These are phyloP conservation scores for Sarcophaga rosellei DNA, from an alignment of 2,888 invertebrate species.

Conservation along the genomic window DNA sequence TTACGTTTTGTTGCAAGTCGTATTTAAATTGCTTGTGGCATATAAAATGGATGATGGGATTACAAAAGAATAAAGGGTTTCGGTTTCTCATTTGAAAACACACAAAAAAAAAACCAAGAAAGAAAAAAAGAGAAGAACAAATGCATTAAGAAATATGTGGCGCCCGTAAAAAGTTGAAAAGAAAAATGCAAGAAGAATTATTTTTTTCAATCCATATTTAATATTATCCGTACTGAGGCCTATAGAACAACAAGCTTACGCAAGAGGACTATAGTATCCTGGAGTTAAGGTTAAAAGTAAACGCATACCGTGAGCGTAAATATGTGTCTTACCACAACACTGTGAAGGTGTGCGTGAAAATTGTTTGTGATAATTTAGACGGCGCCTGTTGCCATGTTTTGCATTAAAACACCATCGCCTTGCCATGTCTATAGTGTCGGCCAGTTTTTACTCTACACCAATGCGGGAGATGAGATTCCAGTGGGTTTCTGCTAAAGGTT, in stretches of 20 bases:
- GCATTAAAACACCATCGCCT: constrained; percentile 54
- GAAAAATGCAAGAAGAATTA: constrained; percentile 31
- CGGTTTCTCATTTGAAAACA: constrained; percentile 14
- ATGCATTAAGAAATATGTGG: constrained; percentile 59
- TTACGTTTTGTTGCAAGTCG: constrained; percentile 39
- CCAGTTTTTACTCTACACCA: not conserved
- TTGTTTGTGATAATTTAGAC: constrained; percentile 77
- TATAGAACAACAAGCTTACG: not conserved
- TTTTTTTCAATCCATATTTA: not conserved
- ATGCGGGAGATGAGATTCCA: not conserved
- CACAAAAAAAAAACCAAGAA: not conserved
- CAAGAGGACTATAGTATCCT: constrained; percentile 13
- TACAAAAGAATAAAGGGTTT: constrained; percentile 70
- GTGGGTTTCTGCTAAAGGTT: not conserved
- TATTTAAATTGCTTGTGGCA: constrained; percentile 66
- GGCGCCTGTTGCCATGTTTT: constrained; percentile 79
- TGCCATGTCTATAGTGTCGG: not conserved
- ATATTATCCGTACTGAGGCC: too few relatives aligned
- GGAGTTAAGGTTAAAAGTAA: constrained; percentile 10
- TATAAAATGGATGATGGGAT: constrained; percentile 72
- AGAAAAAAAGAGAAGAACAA: not conserved
- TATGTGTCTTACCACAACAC: not conserved
- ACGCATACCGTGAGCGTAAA: constrained; percentile 6
- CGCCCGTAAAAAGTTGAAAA: constrained; percentile 62
- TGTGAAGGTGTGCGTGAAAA: constrained; percentile 20